Percentiles rank a stretch among this genome's conserved stretches.
Evolutionary conservation across 2,888 invertebrate genomes (phyloP).

Genomic region (Ellobium chinense): DNA sequence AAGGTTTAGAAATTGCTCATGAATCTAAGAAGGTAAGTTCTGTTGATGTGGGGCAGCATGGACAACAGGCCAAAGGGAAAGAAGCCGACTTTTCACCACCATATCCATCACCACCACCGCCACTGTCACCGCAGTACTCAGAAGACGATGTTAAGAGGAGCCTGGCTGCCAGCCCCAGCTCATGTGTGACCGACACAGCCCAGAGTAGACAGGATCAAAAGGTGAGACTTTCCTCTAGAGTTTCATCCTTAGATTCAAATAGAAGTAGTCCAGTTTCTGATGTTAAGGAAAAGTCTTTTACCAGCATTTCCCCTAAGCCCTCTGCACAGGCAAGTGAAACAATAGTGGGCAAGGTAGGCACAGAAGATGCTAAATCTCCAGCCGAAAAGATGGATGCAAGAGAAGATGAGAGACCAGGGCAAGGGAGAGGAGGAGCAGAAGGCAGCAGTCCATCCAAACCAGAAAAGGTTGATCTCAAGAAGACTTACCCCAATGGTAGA

Average conservation of each 20-base stretch:
- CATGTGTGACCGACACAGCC: slow-evolving; percentile 55
- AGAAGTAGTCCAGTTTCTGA: slow-evolving; percentile 14
- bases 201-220: slow-evolving; percentile 38
- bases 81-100: slow-evolving; percentile 10
- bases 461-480: slow-evolving; percentile 18
- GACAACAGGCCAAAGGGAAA: not conserved
- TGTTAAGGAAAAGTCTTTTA: slow-evolving; percentile 7
- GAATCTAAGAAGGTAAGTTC: slow-evolving; percentile 36
- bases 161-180: slow-evolving; percentile 48
- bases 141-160: slow-evolving; percentile 36
- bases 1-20: not conserved
- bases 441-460: not conserved
- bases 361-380: not conserved
- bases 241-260: slow-evolving; percentile 40
- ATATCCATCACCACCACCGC: slow-evolving; percentile 7
- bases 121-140: slow-evolving; percentile 29
- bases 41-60: not conserved
- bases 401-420: not conserved
- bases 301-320: not conserved
- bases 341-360: not conserved
- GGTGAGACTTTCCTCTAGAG: slow-evolving; percentile 46
- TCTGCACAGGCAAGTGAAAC: not conserved
- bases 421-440: not conserved
- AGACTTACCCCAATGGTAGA: slow-evolving; percentile 26
- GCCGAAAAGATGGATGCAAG: not conserved